Evolutionary conservation across 1,140 invertebrate species (phyloP).

Genomic region (Zaprionus taronus): DNA sequence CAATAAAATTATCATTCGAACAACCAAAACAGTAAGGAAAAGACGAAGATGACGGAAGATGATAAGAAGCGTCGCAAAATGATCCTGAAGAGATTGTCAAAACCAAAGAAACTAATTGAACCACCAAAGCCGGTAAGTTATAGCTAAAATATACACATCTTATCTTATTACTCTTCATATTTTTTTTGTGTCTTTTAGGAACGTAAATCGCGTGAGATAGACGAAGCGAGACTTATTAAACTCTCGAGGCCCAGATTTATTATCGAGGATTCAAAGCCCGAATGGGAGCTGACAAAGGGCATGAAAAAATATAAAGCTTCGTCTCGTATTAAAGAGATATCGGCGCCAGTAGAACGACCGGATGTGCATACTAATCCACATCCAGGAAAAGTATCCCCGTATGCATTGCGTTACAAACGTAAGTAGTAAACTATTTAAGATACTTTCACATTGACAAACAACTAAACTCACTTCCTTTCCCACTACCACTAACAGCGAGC

Average conservation of each 20-base stretch:
- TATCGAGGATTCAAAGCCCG: slow-evolving; percentile 45
- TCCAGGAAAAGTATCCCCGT: slow-evolving; percentile 57
- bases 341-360: slow-evolving; percentile 39
- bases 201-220: slow-evolving; percentile 24
- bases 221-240: slow-evolving; percentile 44
- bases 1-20: neutral
- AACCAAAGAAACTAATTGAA: slow-evolving; percentile 39
- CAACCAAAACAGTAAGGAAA: slow-evolving; percentile 27
- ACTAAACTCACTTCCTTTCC: too few relatives aligned
- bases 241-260: slow-evolving; percentile 50
- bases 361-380: slow-evolving; percentile 60
- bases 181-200: slow-evolving; percentile 35
- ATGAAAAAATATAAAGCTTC: slow-evolving; percentile 56
- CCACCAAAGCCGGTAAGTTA: slow-evolving; percentile 57
- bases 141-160: neutral
- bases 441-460: neutral
- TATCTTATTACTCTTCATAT: neutral
- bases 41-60: slow-evolving; percentile 32
- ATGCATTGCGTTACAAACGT: slow-evolving; percentile 70
- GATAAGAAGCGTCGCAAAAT: slow-evolving; percentile 24
- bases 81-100: slow-evolving; percentile 24
- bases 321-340: slow-evolving; percentile 56
- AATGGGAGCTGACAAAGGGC: slow-evolving; percentile 59
- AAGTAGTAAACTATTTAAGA: slow-evolving; percentile 1
- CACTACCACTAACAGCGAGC: slow-evolving; percentile 44